Conservation (phyloP, 1,140 invertebrate species). For the Copidosoma floridanum region DNA sequence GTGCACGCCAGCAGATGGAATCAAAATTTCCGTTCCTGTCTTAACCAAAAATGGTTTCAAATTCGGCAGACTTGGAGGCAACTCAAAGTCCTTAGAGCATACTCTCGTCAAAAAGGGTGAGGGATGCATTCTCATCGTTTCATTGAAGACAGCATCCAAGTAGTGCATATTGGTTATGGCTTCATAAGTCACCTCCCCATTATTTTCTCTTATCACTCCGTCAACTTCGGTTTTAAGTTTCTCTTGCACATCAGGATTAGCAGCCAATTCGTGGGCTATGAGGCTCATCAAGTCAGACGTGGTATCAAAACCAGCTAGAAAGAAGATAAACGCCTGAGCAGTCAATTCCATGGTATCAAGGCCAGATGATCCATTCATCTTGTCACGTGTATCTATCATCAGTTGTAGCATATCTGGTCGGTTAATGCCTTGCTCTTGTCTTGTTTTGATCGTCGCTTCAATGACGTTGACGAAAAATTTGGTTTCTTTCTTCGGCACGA, state of each 20-base stretch:
- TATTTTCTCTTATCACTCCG: conserved; percentile 52
- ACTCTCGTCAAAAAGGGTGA: conserved; percentile 20
- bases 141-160: conserved; percentile 62
- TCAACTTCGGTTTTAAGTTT: conserved; percentile 63
- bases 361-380: conserved; percentile 5
- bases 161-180: conserved; percentile 62
- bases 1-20: conserved; percentile 43
- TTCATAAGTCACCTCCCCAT: conserved; percentile 61
- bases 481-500: conserved; percentile 5
- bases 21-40: conserved; percentile 37
- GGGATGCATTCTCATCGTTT: conserved; percentile 30
- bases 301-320: conserved; percentile 71
- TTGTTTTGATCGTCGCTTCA: conserved; percentile 21
- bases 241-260: conserved; percentile 63
- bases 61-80: conserved; percentile 26
- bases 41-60: conserved; percentile 23
- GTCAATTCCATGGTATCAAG: conserved; percentile 46
- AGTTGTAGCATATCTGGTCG: conserved; percentile 46
- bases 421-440: conserved; percentile 31
- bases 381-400: conserved; percentile 37
- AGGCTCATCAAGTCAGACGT: conserved; percentile 64
- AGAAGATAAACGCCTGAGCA: conserved; percentile 63
- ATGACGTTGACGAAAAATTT: conserved; percentile 36
- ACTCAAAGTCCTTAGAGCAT: conserved; percentile 26
- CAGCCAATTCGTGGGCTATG: conserved; percentile 61